These are phyloP conservation scores for Prionailurus bengalensis DNA, from an alignment of 2,113 vertebrate species.

Conservation along the genomic window DNA sequence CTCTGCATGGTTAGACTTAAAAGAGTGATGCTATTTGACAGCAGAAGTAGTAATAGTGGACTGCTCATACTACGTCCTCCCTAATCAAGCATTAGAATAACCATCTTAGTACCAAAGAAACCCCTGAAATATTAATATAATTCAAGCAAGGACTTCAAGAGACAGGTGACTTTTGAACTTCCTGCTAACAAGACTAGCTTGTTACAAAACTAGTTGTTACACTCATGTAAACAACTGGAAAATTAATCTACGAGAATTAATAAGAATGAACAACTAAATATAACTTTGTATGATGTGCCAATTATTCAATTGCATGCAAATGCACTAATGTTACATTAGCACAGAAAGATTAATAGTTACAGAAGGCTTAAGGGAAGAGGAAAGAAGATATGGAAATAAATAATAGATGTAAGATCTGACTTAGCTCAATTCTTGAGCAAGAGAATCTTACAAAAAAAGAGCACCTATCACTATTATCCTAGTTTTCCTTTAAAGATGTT, in stretches of 20 bases:
- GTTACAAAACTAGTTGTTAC: neutral
- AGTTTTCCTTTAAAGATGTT: neutral
- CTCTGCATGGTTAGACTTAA: neutral
- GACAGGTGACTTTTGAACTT: neutral
- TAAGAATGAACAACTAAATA: neutral
- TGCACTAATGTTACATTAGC: neutral
- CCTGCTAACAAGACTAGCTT: neutral
- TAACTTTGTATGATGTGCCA: neutral
- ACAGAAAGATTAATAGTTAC: neutral
- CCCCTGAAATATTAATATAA: neutral
- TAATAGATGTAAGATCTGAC: neutral
- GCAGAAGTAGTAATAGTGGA: neutral
- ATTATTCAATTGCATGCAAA: neutral
- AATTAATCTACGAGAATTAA: neutral
- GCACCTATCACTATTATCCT: neutral
- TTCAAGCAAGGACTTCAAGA: neutral
- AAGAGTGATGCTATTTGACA: neutral
- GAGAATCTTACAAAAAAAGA: neutral
- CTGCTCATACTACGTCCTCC: neutral
- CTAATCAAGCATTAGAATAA: neutral
- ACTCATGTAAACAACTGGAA: neutral
- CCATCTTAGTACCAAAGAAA: neutral
- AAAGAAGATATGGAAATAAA: neutral
- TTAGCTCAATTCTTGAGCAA: neutral
- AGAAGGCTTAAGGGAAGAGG: neutral